Conservation (phyloP, 1,140 invertebrate species). For the Drosophila willistoni region DNA sequence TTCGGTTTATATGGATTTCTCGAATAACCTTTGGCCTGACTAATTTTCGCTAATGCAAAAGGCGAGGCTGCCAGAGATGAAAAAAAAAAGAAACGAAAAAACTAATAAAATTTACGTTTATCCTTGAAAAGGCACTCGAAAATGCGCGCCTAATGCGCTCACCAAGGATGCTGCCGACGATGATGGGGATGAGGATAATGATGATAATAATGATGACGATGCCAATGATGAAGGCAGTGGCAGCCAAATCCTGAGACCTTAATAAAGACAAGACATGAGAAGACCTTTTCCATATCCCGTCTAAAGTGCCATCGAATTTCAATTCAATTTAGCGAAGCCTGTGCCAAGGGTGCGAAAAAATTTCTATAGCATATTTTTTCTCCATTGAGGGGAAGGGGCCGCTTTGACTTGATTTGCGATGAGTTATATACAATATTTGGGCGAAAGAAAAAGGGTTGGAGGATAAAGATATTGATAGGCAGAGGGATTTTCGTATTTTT, state of each 20-base stretch:
- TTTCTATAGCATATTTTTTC: slow-evolving; percentile 71
- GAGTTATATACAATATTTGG: slow-evolving; percentile 63
- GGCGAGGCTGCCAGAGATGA: not conserved
- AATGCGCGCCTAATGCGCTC: slow-evolving; percentile 74
- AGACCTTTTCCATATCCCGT: slow-evolving; percentile 29
- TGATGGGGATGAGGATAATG: slow-evolving; percentile 47
- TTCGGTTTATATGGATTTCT: slow-evolving; percentile 27
- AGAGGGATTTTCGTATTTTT: slow-evolving; percentile 58
- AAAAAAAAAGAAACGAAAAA: slow-evolving; percentile 58
- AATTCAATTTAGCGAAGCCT: slow-evolving; percentile 76
- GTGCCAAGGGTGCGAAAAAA: slow-evolving; percentile 69
- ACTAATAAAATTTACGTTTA: slow-evolving; percentile 82
- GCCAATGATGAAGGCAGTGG: slow-evolving; percentile 45
- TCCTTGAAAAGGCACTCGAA: slow-evolving; percentile 77
- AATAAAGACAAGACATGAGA: slow-evolving; percentile 69
- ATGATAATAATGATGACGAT: slow-evolving; percentile 42
- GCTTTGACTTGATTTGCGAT: slow-evolving; percentile 68
- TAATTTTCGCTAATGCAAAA: slow-evolving; percentile 80
- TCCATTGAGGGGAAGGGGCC: slow-evolving; percentile 19
- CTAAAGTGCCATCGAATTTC: slow-evolving; percentile 80
- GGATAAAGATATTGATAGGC: slow-evolving; percentile 70
- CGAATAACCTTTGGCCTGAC: slow-evolving; percentile 70
- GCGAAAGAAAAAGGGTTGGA: slow-evolving; percentile 63
- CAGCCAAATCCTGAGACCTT: slow-evolving; percentile 54
- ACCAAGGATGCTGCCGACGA: slow-evolving; percentile 48